Evolutionary conservation across 2,888 invertebrate species (phyloP), one percentile per base, ranked within the genome.

Genomic region (Rotaria socialis): DNA sequence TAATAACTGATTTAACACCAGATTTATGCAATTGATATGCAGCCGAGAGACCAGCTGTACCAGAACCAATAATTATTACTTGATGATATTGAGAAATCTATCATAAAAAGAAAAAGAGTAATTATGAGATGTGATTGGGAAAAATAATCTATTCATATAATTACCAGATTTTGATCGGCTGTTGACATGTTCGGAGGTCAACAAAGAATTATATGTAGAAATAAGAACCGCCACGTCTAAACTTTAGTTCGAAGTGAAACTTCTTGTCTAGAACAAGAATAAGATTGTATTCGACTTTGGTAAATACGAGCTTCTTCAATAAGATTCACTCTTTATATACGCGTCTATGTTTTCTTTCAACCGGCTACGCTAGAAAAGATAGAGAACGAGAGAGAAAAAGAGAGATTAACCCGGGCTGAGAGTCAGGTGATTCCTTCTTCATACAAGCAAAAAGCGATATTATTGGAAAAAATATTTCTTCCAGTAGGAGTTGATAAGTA

Each of bases 21-120:
- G 47, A 80, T n/a, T 80, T 43, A 4, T 80, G 10, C 24, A 47
- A 80, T 43, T 80, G 80, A 47, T 80, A 47, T 24, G 80, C 80
- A 2, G 80, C 80, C 22, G 80, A 80, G n/a, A 80, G n/a, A 80
- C 80, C 80, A 6, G 80, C 80, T 47, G n/a, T 47, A n/a, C 80
- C 80, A 47, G 47, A 43, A 47, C 80, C 80, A n/a, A 80, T 80
- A n/a, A 80, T n/a, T 43, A 80, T 80, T 22, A n/a, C n/a, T 47
- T 47, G 80, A 47, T 47, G 43, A 47, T 47, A 80, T 47, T n/a
- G 43, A 47, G 47, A 16, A 19, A n/a, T 80, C 80, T 43, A 47
- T 47, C 3, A 4, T 3, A 52, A 52, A 52, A 52, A 52, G 0
- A 14, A 52, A 52, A 52, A 14, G 11, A 5, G 8, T 52, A 52